Conservation (phyloP, 2,113 vertebrate genomes). For the Indicator maculatus region DNA sequence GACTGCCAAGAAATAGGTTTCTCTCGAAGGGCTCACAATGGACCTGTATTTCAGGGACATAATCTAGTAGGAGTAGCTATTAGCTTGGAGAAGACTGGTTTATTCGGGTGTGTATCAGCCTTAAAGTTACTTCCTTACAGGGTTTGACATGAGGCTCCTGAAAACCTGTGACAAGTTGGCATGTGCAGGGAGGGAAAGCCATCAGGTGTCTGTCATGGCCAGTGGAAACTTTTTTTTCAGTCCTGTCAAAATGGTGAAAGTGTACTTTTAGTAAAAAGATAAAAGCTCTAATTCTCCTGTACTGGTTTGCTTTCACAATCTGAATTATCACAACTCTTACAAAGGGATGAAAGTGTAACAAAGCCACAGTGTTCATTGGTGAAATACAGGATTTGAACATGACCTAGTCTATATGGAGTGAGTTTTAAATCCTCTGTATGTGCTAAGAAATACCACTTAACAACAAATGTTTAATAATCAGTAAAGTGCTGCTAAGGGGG, state of each 20-base stretch:
- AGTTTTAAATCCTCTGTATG: background rate
- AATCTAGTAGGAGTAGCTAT: background rate
- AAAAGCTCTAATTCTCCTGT: background rate
- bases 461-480: background rate
- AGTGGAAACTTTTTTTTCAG: background rate
- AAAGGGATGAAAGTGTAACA: background rate
- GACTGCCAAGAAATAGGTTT: background rate
- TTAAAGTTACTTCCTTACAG: background rate
- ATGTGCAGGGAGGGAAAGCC: background rate
- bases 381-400: background rate
- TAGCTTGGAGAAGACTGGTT: background rate
- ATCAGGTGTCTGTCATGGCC: background rate
- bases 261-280: background rate
- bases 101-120: background rate
- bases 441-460: background rate
- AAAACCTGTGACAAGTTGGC: background rate
- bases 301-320: background rate
- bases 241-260: constrained; percentile 1
- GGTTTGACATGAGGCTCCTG: background rate
- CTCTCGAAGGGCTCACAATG: background rate
- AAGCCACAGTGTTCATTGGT: background rate
- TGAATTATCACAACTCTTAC: background rate
- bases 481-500: background rate
- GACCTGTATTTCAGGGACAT: background rate
- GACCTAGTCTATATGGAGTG: background rate